Conservation (phyloP, 2,113 vertebrate species). For the Pterocles gutturalis region DNA sequence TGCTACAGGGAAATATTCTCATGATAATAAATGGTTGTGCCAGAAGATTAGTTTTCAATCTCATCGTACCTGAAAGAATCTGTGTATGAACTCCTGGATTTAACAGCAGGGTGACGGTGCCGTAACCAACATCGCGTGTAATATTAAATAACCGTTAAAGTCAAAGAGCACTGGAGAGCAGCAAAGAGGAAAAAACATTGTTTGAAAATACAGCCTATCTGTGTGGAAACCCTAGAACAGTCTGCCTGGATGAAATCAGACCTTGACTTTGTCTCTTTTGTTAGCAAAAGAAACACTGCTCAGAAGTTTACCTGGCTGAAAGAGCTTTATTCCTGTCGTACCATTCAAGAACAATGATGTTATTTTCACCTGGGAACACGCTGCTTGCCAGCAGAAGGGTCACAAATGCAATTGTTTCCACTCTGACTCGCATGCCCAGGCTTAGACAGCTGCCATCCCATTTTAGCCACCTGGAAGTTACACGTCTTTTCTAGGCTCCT, state of each 20-base stretch:
- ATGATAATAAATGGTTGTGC: neutral
- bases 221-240: conserved; percentile 42
- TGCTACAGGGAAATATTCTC: neutral
- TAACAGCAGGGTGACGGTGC: neutral
- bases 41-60: conserved; percentile 11
- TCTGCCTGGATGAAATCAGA: conserved; percentile 44
- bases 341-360: neutral
- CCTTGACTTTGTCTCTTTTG: conserved; percentile 4
- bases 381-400: conserved; percentile 31
- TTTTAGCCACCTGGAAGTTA: neutral
- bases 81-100: neutral
- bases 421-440: neutral
- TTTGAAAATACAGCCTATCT: conserved; percentile 48
- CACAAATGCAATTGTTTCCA: neutral
- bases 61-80: neutral
- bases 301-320: neutral
- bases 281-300: conserved; percentile 38
- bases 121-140: neutral
- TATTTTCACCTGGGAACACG: neutral
- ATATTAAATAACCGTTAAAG: neutral
- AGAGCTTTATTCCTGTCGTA: neutral
- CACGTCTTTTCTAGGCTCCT: neutral
- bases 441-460: neutral
- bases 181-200: neutral
- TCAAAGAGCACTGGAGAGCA: conserved; percentile 15